Evolutionary conservation across 2,888 invertebrate species (phyloP).

Genomic region (Drosophila algonquin): DNA sequence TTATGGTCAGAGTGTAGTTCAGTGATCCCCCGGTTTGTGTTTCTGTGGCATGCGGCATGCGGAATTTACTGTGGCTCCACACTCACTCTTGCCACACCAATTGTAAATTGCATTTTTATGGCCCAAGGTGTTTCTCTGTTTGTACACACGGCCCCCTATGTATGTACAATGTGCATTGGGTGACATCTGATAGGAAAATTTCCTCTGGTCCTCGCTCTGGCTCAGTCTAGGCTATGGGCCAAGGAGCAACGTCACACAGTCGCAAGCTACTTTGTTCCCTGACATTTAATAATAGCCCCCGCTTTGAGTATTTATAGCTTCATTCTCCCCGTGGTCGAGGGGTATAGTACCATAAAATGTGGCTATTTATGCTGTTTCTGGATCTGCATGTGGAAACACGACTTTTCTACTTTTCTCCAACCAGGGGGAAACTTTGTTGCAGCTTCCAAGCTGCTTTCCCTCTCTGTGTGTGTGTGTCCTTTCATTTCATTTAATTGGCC

Average conservation of each 20-base stretch:
- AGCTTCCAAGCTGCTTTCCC: too few relatives aligned
- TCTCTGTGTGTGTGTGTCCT: too few relatives aligned
- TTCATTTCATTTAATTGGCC: background rate
- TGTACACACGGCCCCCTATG: too few relatives aligned
- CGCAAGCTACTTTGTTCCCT: constrained; percentile 14
- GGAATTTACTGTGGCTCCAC: constrained; percentile 35
- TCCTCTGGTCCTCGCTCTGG: constrained; percentile 15
- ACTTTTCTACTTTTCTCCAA: background rate
- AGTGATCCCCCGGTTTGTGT: constrained; percentile 58
- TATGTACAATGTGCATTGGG: constrained; percentile 56
- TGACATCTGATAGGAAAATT: constrained; percentile 66
- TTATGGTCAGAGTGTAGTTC: constrained; percentile 42
- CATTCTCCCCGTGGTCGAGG: background rate
- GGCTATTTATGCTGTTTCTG: constrained; percentile 1
- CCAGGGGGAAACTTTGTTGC: too few relatives aligned
- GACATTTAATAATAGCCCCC: constrained; percentile 45
- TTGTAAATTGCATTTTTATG: constrained; percentile 78
- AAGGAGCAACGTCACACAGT: background rate
- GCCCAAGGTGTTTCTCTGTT: constrained; percentile 44
- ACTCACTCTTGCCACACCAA: constrained; percentile 32
- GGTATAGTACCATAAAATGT: constrained; percentile 11
- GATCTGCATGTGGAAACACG: background rate
- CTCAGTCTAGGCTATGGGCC: constrained; percentile 15
- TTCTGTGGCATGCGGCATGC: constrained; percentile 40
- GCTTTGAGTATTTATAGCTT: constrained; percentile 32